Evolutionary conservation across 2,113 vertebrate genomes (phyloP).

Genomic region (Dasypus novemcinctus): DNA sequence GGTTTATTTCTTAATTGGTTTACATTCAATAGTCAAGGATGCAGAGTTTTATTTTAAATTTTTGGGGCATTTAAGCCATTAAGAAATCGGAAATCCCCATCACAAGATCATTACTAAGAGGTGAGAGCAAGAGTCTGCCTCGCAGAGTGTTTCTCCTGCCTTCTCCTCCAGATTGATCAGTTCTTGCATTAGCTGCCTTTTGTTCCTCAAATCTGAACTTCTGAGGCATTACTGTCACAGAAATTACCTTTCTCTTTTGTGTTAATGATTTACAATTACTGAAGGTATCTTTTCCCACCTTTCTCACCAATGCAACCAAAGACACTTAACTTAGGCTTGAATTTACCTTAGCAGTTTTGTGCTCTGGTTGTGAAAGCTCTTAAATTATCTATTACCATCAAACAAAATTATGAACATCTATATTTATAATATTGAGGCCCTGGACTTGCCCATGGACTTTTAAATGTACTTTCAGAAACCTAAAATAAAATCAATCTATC

Average conservation of each 20-base stretch:
- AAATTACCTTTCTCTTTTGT: neutral
- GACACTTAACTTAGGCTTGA: neutral
- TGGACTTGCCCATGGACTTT: neutral
- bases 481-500: neutral
- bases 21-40: too few species aligned
- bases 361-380: too few species aligned
- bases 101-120: neutral
- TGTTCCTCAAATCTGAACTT: neutral
- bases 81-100: neutral
- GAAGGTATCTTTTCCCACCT: neutral
- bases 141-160: neutral
- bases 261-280: neutral
- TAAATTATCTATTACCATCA: too few species aligned
- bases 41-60: neutral
- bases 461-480: neutral
- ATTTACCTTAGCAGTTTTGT: too few species aligned
- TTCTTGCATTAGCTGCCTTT: neutral
- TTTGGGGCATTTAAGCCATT: neutral
- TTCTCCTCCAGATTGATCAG: neutral
- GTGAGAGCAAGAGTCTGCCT: too few species aligned
- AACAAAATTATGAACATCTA: too few species aligned
- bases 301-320: neutral
- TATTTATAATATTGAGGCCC: too few species aligned
- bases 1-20: too few species aligned
- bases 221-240: neutral